Evolutionary conservation across 2,888 invertebrate species (phyloP).

Genomic region (Ichneumon xanthorius): DNA sequence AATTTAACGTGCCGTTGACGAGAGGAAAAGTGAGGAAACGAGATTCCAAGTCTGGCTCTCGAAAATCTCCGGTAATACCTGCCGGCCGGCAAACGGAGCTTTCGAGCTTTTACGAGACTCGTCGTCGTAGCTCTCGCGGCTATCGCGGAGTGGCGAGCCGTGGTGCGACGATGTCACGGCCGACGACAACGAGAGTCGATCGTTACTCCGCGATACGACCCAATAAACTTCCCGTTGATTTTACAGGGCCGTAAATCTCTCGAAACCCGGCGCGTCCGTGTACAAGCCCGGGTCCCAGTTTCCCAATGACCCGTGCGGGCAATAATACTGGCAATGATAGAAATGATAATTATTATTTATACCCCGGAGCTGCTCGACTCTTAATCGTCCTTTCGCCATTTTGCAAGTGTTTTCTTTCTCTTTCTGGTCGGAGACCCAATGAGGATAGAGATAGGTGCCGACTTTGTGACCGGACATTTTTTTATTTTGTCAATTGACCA

Average conservation of each 20-base stretch:
- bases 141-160: slow-evolving; percentile 29
- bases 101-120: slow-evolving; percentile 66
- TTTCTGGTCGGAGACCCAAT: not conserved
- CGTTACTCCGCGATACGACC: slow-evolving; percentile 74
- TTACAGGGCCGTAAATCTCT: slow-evolving; percentile 75
- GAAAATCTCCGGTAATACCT: slow-evolving; percentile 58
- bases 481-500: too few species aligned
- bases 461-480: too few species aligned
- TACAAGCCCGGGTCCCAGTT: slow-evolving; percentile 45
- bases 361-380: slow-evolving; percentile 40
- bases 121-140: slow-evolving; percentile 55
- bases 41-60: slow-evolving; percentile 54
- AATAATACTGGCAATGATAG: slow-evolving; percentile 56
- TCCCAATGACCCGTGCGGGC: slow-evolving; percentile 43
- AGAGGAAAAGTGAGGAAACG: slow-evolving; percentile 47
- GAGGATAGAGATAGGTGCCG: not conserved
- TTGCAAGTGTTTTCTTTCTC: not conserved
- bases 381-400: slow-evolving; percentile 43
- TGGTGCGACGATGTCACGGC: slow-evolving; percentile 70
- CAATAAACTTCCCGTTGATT: slow-evolving; percentile 77
- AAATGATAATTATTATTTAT: slow-evolving; percentile 59
- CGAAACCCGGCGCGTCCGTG: slow-evolving; percentile 54
- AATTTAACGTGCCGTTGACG: slow-evolving; percentile 62
- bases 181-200: slow-evolving; percentile 75
- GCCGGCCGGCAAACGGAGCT: slow-evolving; percentile 54